phyloP scores from a whole-genome alignment of 2,797 vertebrate species.

The Ibycter americanus region DNA sequence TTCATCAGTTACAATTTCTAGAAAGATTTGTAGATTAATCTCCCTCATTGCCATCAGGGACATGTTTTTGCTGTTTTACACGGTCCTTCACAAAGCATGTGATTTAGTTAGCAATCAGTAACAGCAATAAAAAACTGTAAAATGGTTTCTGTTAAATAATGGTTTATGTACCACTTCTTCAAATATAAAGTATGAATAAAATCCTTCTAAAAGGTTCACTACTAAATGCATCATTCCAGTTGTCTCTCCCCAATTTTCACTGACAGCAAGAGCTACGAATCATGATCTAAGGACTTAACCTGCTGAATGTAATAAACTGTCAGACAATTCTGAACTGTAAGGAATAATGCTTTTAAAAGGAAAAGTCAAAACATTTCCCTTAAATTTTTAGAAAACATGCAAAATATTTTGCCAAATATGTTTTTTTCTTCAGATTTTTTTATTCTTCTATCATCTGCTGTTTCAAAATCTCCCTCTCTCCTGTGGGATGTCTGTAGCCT shows the following conservation, averaged over 20 bases:
- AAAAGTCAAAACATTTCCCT: neutral
- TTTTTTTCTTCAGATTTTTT: neutral
- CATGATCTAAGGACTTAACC: neutral
- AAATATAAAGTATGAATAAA: neutral
- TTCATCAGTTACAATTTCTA: neutral
- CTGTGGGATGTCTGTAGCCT: neutral
- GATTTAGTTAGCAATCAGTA: neutral
- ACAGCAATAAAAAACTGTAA: neutral
- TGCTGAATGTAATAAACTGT: neutral
- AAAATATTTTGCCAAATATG: neutral
- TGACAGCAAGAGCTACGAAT: neutral
- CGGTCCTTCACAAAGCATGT: neutral
- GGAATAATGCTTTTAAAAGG: neutral
- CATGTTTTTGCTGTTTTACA: neutral
- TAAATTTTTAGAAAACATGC: neutral
- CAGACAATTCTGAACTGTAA: neutral
- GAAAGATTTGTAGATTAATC: neutral
- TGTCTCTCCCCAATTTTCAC: neutral
- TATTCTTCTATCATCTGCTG: neutral
- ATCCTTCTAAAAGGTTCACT: neutral
- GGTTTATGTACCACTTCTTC: neutral
- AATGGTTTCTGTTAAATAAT: neutral
- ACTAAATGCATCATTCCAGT: neutral
- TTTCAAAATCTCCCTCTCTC: neutral
- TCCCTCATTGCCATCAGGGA: neutral